phyloP scores from a whole-genome alignment of 2,888 invertebrate species.

The Notocelia uddmanniana region DNA sequence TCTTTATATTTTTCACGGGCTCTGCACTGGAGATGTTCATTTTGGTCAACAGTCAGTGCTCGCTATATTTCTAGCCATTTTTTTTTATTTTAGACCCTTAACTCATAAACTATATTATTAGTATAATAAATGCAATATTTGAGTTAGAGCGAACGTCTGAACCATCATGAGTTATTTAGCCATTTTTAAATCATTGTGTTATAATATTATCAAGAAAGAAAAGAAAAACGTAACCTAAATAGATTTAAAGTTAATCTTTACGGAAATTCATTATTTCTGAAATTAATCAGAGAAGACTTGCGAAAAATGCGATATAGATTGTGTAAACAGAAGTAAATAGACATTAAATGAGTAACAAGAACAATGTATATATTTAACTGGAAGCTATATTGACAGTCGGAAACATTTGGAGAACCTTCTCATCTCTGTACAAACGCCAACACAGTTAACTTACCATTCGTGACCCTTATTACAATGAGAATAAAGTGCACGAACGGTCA shows the following conservation, averaged over 20 bases:
- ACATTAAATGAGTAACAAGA: background rate
- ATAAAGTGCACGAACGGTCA: too few relatives aligned
- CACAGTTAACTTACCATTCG: too few relatives aligned
- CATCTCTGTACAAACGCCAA: background rate
- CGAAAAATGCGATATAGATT: background rate
- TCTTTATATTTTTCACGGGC: background rate
- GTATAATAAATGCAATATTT: conserved; percentile 29
- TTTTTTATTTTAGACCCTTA: background rate
- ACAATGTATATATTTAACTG: background rate
- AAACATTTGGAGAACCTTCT: background rate
- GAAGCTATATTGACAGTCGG: conserved; percentile 19
- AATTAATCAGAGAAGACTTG: background rate
- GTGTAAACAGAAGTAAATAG: background rate
- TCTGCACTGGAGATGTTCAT: background rate
- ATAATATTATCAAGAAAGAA: background rate
- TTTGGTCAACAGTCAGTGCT: too few relatives aligned
- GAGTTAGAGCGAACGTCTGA: conserved; percentile 2
- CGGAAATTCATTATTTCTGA: background rate
- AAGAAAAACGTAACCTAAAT: background rate
- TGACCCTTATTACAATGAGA: too few relatives aligned
- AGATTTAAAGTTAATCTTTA: background rate
- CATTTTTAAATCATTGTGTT: background rate
- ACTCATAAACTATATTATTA: background rate
- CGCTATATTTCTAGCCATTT: too few relatives aligned
- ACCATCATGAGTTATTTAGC: background rate